Conservation (phyloP, 2,888 invertebrate genomes). For the Microchrysa polita region DNA sequence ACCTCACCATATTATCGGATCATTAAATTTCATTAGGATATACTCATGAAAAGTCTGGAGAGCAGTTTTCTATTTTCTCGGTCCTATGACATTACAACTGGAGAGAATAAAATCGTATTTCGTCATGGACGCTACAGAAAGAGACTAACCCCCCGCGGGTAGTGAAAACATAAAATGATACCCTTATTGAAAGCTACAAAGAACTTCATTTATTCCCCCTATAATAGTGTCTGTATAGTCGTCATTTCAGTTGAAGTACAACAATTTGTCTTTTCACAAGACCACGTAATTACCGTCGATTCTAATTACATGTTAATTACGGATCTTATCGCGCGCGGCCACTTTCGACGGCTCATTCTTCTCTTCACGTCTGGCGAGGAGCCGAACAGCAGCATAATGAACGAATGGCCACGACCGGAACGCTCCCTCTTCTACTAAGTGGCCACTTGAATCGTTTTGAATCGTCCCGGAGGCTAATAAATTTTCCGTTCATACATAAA, state of each 20-base stretch:
- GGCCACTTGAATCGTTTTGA: constrained; percentile 27
- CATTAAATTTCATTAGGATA: constrained; percentile 41
- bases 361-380: constrained; percentile 7
- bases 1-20: constrained; percentile 40
- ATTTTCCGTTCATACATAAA: constrained; percentile 23
- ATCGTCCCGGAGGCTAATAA: not conserved
- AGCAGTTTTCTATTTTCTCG: not conserved
- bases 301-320: constrained; percentile 45
- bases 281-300: constrained; percentile 33
- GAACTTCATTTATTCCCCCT: not conserved
- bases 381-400: too few relatives aligned
- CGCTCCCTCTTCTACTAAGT: constrained; percentile 15
- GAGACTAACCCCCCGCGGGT: too few relatives aligned
- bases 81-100: not conserved
- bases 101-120: not conserved
- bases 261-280: constrained; percentile 41
- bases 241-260: constrained; percentile 5
- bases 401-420: not conserved
- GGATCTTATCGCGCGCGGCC: constrained; percentile 41
- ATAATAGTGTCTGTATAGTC: not conserved
- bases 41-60: not conserved
- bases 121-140: not conserved
- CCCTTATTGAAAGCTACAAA: not conserved
- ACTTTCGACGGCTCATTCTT: constrained; percentile 33
- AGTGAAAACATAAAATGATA: too few relatives aligned